A percentile compares a stretch with the other conserved stretches of the same genome.
Evolutionary conservation across 2,113 vertebrate species (phyloP).

Genomic region (Protomyctophum bolini): DNA sequence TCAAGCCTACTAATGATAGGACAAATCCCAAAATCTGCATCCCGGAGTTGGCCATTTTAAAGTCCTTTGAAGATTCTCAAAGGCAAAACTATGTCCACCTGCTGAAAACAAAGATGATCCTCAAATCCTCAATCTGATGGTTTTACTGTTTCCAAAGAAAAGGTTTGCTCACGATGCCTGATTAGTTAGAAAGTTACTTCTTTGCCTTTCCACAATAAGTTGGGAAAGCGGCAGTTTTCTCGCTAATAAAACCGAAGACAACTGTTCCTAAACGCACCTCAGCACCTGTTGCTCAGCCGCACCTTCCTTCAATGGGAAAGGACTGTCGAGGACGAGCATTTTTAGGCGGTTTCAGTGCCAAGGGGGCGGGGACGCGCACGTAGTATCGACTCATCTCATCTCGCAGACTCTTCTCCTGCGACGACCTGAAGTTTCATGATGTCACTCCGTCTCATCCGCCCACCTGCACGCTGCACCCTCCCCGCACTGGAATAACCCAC

Average conservation of each 20-base stretch:
- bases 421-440: conserved; percentile 68
- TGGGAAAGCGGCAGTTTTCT: accelerated
- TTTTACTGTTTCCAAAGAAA: not conserved
- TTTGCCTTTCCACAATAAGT: not conserved
- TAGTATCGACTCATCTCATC: conserved; percentile 78
- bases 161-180: not conserved
- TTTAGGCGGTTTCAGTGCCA: conserved; percentile 58
- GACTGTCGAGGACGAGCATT: conserved; percentile 60
- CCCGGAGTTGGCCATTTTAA: conserved; percentile 86
- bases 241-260: not conserved
- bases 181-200: not conserved
- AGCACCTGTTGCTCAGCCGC: conserved; percentile 66
- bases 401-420: not conserved
- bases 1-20: conserved; percentile 79
- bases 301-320: conserved; percentile 72
- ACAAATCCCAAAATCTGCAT: conserved; percentile 88
- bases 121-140: not conserved
- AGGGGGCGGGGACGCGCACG: conserved; percentile 65
- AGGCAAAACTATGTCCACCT: conserved; percentile 41
- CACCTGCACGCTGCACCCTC: too few relatives aligned
- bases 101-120: conserved; percentile 1
- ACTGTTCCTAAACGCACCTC: conserved; percentile 32
- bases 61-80: not conserved
- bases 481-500: too few relatives aligned
- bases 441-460: conserved; percentile 38